Base-by-base conservation (phyloP, 1,140 invertebrate species). In the Drosophila tsacasi region DNA sequence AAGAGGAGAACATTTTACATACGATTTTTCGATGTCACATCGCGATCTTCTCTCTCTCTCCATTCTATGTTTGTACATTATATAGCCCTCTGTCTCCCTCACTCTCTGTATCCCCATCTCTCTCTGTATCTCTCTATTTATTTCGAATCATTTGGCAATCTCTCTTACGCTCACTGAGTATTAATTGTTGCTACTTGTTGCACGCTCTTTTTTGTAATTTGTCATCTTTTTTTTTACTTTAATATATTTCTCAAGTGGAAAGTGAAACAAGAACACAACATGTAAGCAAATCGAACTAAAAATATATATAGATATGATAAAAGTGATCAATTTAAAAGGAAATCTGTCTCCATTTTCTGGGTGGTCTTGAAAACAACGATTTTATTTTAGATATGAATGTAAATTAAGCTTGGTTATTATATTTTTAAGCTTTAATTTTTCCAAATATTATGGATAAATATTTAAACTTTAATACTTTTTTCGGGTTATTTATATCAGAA, bases 281-380 rank as follows among this genome's bases (percentile, higher is more conserved):
- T 50, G 63, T 40, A 71, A 69, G 63, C 67, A 47, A 73, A 73
- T 37, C 68, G 68, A 73, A 52, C 68, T 27, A 73, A 72, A 59
- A 52, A 73, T 39, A 73, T 60, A 60, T 42, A 72, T 72, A 46
- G 49, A 61, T 42, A 44, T 73, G 71, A 73, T 32, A 35, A 73
- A 73, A 60, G 27, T 42, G 52, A 71, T 60, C 37, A 37, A 39
- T 27, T 30, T 39, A n/a, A 32, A 12, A 17, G 2, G 5, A 3
- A 10, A 12, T 17, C 17, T 50, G 3, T 12, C 25, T 40, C 0
- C 0, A 27, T 27, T 71, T 50, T 19, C 3, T 23, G 19, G 19
- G 35, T 13, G 32, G n/a, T 3, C 5, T 32, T 55, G 4, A 9
- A 21, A 2, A n/a, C 4, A 54, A 54, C n/a, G n/a, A 19, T 32